Evolutionary conservation across 2,888 invertebrate genomes (phyloP).

Genomic region (Aromia moschata): DNA sequence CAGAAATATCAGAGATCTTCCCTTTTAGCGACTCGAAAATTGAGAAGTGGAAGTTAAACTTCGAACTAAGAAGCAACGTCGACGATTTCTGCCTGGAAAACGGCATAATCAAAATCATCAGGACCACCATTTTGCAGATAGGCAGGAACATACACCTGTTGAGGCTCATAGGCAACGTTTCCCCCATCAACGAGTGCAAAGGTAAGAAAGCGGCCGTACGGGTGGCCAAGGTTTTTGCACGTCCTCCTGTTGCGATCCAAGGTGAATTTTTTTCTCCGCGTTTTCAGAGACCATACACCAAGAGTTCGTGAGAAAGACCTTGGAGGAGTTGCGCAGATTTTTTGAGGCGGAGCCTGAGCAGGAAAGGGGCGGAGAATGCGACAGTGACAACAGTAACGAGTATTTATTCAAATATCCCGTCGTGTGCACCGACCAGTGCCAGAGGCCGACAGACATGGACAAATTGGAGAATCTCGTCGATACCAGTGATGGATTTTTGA

Average conservation of each 20-base stretch:
- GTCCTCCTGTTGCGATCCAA: background rate
- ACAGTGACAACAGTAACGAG: constrained; percentile 19
- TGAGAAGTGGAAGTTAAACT: constrained; percentile 38
- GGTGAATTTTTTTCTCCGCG: background rate
- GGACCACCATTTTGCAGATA: constrained; percentile 54
- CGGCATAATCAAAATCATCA: constrained; percentile 53
- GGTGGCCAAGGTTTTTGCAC: too few relatives aligned
- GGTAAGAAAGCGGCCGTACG: too few relatives aligned
- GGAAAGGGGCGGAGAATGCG: constrained; percentile 18
- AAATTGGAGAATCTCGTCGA: constrained; percentile 56
- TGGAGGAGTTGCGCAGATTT: constrained; percentile 51
- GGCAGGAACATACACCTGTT: constrained; percentile 58
- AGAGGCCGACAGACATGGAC: constrained; percentile 54
- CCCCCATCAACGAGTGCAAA: constrained; percentile 45
- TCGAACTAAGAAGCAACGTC: constrained; percentile 41
- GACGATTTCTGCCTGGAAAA: constrained; percentile 45
- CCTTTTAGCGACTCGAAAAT: constrained; percentile 25
- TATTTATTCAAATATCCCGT: constrained; percentile 45
- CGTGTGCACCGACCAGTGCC: constrained; percentile 47
- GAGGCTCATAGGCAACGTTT: constrained; percentile 53
- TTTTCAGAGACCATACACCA: constrained; percentile 56
- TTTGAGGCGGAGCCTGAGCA: constrained; percentile 31
- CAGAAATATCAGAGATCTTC: background rate
- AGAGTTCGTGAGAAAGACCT: constrained; percentile 51
- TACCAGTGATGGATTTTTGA: constrained; percentile 59